A percentile compares a stretch with the other conserved stretches of the same genome.
Conservation (phyloP, 2,888 invertebrate genomes). For the Arctia plantaginis region DNA sequence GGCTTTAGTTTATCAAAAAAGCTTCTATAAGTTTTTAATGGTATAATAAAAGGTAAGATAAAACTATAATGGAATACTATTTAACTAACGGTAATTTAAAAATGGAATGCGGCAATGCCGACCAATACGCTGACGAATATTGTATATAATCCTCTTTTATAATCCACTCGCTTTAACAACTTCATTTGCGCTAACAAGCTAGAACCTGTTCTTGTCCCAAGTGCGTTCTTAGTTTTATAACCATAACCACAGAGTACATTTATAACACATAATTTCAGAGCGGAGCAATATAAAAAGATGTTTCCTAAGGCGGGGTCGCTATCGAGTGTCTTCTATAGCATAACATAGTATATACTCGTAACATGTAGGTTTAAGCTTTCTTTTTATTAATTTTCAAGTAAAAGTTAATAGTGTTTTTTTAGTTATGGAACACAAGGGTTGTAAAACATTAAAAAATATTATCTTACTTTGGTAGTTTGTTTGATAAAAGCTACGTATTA, state of each 20-base stretch:
- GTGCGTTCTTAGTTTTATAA: constrained; percentile 6
- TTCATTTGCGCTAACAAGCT: constrained; percentile 45
- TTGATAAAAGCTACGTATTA: background rate
- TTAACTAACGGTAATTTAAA: background rate
- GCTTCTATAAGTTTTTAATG: background rate
- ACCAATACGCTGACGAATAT: background rate
- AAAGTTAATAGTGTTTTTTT: background rate
- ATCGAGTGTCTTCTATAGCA: background rate
- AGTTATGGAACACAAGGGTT: background rate
- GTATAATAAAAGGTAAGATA: background rate
- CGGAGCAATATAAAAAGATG: background rate
- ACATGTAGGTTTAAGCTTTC: background rate
- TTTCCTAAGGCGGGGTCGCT: background rate
- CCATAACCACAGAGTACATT: background rate
- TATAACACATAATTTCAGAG: constrained; percentile 1
- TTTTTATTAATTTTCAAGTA: background rate
- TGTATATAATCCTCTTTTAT: constrained; percentile 3
- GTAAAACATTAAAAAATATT: background rate
- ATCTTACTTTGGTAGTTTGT: background rate
- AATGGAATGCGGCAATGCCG: background rate
- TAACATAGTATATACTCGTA: too few species aligned
- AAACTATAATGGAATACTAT: background rate
- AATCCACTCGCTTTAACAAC: constrained; percentile 34
- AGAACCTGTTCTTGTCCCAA: constrained; percentile 43
- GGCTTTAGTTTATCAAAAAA: background rate